phyloP scores from a whole-genome alignment of 2,113 vertebrate species.

The Serilophus lunatus region DNA sequence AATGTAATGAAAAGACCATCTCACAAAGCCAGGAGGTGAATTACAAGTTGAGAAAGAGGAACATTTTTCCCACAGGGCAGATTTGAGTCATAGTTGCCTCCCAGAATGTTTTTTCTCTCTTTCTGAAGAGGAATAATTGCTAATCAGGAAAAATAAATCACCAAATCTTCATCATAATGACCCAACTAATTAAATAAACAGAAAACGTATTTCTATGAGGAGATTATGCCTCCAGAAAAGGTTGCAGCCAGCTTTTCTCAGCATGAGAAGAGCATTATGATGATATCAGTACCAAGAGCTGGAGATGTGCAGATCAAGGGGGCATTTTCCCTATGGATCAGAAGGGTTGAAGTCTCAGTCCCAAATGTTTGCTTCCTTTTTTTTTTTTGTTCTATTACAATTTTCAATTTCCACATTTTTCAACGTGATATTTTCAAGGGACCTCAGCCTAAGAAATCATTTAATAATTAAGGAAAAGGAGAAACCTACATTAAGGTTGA shows the following conservation, averaged over 20 bases:
- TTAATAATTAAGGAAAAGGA: not conserved
- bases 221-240: not conserved
- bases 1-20: not conserved
- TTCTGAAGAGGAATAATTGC: not conserved
- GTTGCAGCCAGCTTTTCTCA: not conserved
- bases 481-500: not conserved
- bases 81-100: not conserved
- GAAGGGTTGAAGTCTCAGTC: not conserved
- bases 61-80: not conserved
- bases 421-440: not conserved
- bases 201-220: not conserved
- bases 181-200: not conserved
- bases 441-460: not conserved
- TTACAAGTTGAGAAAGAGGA: not conserved
- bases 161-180: not conserved
- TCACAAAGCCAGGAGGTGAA: not conserved
- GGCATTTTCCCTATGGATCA: not conserved
- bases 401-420: not conserved
- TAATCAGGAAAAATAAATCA: not conserved
- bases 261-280: not conserved
- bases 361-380: not conserved
- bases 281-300: not conserved
- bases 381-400: not conserved
- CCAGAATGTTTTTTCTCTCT: not conserved
- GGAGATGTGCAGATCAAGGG: accelerated